phyloP scores from a whole-genome alignment of 2,113 vertebrate genomes.

The Epinephelus lanceolatus region DNA sequence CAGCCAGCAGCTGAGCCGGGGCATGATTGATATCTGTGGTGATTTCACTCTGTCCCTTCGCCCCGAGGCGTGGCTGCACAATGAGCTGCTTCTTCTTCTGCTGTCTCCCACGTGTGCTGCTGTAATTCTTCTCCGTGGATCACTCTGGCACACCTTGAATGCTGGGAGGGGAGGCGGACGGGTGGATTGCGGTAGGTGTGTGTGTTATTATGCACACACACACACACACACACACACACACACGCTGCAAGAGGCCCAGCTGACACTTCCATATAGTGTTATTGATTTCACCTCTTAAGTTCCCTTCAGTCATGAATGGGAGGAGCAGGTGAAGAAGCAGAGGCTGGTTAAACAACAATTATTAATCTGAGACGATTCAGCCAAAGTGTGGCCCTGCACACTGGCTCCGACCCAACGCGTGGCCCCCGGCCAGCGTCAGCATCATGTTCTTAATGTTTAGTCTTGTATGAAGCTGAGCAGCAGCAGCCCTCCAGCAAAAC shows the following conservation, averaged over 20 bases:
- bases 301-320: slow-evolving; percentile 21
- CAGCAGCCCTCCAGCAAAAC: not conserved
- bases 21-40: slow-evolving; percentile 66
- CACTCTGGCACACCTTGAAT: slow-evolving; percentile 41
- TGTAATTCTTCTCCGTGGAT: slow-evolving; percentile 34
- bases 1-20: slow-evolving; percentile 42
- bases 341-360: slow-evolving; percentile 21
- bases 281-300: slow-evolving; percentile 46
- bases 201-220: not conserved
- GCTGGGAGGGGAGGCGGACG: slow-evolving; percentile 17
- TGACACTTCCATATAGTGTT: slow-evolving; percentile 19
- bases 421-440: not conserved
- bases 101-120: slow-evolving; percentile 38
- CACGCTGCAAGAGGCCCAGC: not conserved
- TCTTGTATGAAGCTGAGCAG: not conserved
- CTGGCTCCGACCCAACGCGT: not conserved
- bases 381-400: not conserved
- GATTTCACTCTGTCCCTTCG: slow-evolving; percentile 34
- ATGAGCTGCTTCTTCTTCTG: slow-evolving; percentile 53
- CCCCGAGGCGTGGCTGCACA: slow-evolving; percentile 52
- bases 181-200: slow-evolving; percentile 8
- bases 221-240: slow-evolving; percentile 4
- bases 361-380: slow-evolving; percentile 4
- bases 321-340: slow-evolving; percentile 34
- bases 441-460: slow-evolving; percentile 25